Conservation (phyloP, 1,140 invertebrate species). For the Harlomillsia oculata region DNA sequence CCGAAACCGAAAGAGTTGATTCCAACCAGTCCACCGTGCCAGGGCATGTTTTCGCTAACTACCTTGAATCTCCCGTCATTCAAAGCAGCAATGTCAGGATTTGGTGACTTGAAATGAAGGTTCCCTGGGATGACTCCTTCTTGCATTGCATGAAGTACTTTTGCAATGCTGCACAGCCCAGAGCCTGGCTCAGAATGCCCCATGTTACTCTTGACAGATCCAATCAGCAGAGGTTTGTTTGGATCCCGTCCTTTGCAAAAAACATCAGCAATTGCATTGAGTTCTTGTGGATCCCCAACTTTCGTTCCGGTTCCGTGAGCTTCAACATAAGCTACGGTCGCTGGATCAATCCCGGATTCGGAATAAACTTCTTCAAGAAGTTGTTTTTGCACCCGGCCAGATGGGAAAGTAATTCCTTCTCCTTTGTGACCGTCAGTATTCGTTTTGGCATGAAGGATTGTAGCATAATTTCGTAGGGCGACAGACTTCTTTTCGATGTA, state of each 20-base stretch:
- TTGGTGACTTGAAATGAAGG: slow-evolving; percentile 77
- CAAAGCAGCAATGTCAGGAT: slow-evolving; percentile 78
- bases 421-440: slow-evolving; percentile 50
- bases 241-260: slow-evolving; percentile 70
- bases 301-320: slow-evolving; percentile 49
- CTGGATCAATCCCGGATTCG: slow-evolving; percentile 40
- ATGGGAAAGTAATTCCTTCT: slow-evolving; percentile 42
- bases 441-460: slow-evolving; percentile 48
- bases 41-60: slow-evolving; percentile 64
- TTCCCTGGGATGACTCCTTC: slow-evolving; percentile 74
- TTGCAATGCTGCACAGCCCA: slow-evolving; percentile 51
- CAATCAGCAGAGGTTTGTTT: slow-evolving; percentile 69
- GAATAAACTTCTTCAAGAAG: slow-evolving; percentile 40
- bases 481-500: slow-evolving; percentile 45
- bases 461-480: slow-evolving; percentile 47
- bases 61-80: slow-evolving; percentile 77
- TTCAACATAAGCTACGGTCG: slow-evolving; percentile 41
- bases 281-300: slow-evolving; percentile 88
- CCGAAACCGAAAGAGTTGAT: slow-evolving; percentile 97
- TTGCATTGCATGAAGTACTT: slow-evolving; percentile 87
- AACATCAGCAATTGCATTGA: slow-evolving; percentile 81
- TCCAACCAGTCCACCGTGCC: slow-evolving; percentile 74
- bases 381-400: slow-evolving; percentile 37
- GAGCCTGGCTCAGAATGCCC: slow-evolving; percentile 93
- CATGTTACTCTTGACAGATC: slow-evolving; percentile 96